Evolutionary conservation across 2,888 invertebrate genomes (phyloP), one percentile per base, ranked within the genome.

Genomic region (Antheraea yamamai): DNA sequence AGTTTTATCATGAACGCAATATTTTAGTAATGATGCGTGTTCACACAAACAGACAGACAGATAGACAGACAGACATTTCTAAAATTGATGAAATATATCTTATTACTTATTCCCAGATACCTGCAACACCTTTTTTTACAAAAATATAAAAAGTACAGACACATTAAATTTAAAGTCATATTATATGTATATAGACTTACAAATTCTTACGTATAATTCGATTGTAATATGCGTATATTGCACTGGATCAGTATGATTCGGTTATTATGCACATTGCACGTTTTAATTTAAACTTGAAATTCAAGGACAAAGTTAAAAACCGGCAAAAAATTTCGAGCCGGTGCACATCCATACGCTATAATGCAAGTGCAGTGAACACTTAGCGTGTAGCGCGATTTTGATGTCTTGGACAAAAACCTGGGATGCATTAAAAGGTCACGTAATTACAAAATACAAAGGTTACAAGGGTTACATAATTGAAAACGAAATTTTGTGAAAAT

Each of bases 251-350:
- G 35, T 39, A 39, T 39, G 20, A 12, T 70, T 20, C 39, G 70
- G 70, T 39, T 39, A 70, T 39, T 70, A 68, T 35, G n/a, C 66
- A 30, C 30, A 68, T 70, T 70, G 35, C 88, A 82, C 84, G 85
- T 79, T 87, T 91, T 93, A 93, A 94, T 93, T 92, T 94, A 93
- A 94, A 94, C 93, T 92, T 88, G 92, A 93, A 93, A 91, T 92
- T 93, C 94, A 95, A 94, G 94, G 94, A 88, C 94, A 90, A 85
- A 87, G 90, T 89, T 89, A 88, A 92, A 90, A 91, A 89, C 88
- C 86, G 84, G 86, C 85, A 91, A 93, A 92, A 91, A 92, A 91
- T 88, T 88, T 85, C 87, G 87, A 87, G 88, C 87, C 89, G 88
- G 88, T 93, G 92, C 93, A 66, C 64, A 93, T 92, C 92, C 90